Evolutionary conservation across 2,888 invertebrate species (phyloP).

Genomic region (Dromius quadrimaculatus): DNA sequence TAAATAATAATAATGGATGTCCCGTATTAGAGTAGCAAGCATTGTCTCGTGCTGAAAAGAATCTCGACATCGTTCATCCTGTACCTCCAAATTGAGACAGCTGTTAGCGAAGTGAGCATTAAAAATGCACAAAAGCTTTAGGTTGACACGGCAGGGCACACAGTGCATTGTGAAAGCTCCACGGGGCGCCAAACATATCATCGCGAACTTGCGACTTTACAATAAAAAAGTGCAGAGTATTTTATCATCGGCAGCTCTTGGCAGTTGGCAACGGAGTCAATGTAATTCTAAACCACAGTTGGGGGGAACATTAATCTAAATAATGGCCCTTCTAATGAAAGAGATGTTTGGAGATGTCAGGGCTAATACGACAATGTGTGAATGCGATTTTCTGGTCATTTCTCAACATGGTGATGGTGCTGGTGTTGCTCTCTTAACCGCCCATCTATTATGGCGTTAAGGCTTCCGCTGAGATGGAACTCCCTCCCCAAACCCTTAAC

Average conservation of each 20-base stretch:
- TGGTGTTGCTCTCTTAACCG: constrained; percentile 20
- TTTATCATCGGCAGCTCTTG: constrained; percentile 62
- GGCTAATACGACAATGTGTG: constrained; percentile 69
- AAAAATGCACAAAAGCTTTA: constrained; percentile 59
- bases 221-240: constrained; percentile 61
- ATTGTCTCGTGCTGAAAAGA: not conserved
- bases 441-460: constrained; percentile 38
- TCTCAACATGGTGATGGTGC: constrained; percentile 61
- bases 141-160: constrained; percentile 54
- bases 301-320: constrained; percentile 68
- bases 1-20: constrained; percentile 10
- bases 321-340: constrained; percentile 67
- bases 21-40: constrained; percentile 14
- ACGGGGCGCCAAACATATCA: constrained; percentile 63
- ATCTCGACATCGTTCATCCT: constrained; percentile 9
- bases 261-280: constrained; percentile 63
- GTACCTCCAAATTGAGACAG: constrained; percentile 62
- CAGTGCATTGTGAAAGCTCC: constrained; percentile 60
- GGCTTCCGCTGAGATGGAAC: constrained; percentile 9
- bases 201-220: constrained; percentile 60
- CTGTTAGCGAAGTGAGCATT: constrained; percentile 62
- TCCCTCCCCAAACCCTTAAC: not conserved
- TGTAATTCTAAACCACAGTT: constrained; percentile 66
- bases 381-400: constrained; percentile 67
- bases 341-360: constrained; percentile 68